Base-by-base conservation (phyloP, 2,113 vertebrate genomes). In the Tachysurus vachellii region DNA sequence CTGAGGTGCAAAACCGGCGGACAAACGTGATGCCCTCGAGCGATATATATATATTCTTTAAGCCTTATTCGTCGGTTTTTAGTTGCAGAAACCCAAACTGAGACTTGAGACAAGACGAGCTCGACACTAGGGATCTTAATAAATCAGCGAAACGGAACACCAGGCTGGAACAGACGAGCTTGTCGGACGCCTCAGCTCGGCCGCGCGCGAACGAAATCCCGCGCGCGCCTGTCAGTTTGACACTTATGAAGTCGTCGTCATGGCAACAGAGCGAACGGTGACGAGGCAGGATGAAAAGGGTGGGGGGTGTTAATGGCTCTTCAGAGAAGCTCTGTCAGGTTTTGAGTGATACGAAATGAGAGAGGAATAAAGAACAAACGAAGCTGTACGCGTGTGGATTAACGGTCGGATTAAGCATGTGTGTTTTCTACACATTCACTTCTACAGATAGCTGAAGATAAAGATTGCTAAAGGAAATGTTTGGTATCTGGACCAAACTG, bases 221-320 rank as follows among this genome's bases (percentile, higher is more conserved):
- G 90, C 82, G 85, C 90, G 86, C 90, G 88, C 86, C 83, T 87
- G 90, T 91, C 89, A 91, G 88, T 91, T 91, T 92, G 89, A 85
- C 91, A 93, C 87, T 92, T 92, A 90, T 93, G 91, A 94, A 91
- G 88, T 85, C 91, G 93, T 91, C 92, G 87, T 92, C 91, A 91
- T 90, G 91, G 91, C 19, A 36, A 93, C 7, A 13, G 88, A 89
- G 77, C 87, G 89, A 89, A 88, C 31, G 84, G 89, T 92, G 85
- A 91, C 89, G 87, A 92, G 28, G 56, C 59, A 36, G 80, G 47
- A 64, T 68, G 28, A 53, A 64, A 31, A 64, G 13, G 85, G 70
- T 53, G 80, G 83, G 73, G 80, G 80, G 56, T 28, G 73, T 75
- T 59, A 61, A 87, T 28, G 66, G 76, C 83, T 84, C 64, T 84